Base-by-base conservation (phyloP, 2,888 invertebrate species). In the Lamellibrachia satsuma region DNA sequence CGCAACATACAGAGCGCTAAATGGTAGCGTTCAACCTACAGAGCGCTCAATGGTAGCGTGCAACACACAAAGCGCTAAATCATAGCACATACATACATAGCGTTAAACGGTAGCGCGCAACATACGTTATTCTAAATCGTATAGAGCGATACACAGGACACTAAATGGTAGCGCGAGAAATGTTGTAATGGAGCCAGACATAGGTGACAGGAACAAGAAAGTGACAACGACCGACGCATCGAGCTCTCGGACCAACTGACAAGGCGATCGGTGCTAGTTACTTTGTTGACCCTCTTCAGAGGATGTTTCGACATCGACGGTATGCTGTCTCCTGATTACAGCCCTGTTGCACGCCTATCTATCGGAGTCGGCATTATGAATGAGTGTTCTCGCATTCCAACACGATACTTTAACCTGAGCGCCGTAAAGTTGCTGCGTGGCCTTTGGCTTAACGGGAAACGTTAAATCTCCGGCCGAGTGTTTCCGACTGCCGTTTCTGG, bases 391-490 rank as follows among this genome's bases (percentile, higher is more conserved):
- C 22, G 75, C 75, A 75, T 75, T 75, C 22, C 75, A n/a, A 75
- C 75, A 22, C n/a, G 6, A 22, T n/a, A 22, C 75, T 75, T 75
- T 75, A 75, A 75, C 75, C 75, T 75, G 15, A 0, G 22, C 22
- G 75, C n/a, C 75, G 75, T 75, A 22, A 22, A 75, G 75, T 22
- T 22, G 55, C 55, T 9, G 8, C 22, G 75, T 75, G 75, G 75
- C 75, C 75, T 75, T n/a, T 75, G 22, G 75, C 75, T 75, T 75
- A 75, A 75, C n/a, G 22, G 75, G 75, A 75, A 75, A 75, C 22
- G 75, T n/a, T 75, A 75, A 75, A 75, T 75, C 75, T 75, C 75
- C 75, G n/a, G 75, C 6, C 75, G 75, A 75, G 75, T 75, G 75
- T 75, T 75, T 75, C 75, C 75, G 75, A 75, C 15, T 11, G 15